Percentiles rank a stretch among this genome's conserved stretches.
These are phyloP conservation scores for Brachionus asplanchnoidis DNA, from an alignment of 1,140 invertebrate genomes.

Conservation along the genomic window DNA sequence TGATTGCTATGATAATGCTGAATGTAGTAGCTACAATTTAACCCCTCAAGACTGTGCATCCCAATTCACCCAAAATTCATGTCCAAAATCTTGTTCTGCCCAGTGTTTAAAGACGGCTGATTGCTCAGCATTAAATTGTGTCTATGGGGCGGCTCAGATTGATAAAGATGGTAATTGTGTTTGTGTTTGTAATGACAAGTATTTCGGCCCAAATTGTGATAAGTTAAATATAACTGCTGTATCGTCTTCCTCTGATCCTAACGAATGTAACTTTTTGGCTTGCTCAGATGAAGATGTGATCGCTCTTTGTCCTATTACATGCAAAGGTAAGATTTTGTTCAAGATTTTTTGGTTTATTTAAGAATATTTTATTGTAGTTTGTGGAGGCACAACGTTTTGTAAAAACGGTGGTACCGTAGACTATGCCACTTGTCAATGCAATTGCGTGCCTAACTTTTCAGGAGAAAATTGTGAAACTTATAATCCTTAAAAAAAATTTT, in stretches of 20 bases:
- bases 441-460: not conserved
- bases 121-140: not conserved
- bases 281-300: not conserved
- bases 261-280: not conserved
- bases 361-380: not conserved
- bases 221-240: not conserved
- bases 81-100: not conserved
- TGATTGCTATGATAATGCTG: not conserved
- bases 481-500: not conserved
- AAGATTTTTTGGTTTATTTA: not conserved
- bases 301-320: not conserved
- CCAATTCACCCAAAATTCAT: not conserved
- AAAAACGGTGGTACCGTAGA: not conserved
- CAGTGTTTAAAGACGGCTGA: not conserved
- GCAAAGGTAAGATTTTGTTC: not conserved
- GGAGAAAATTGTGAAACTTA: not conserved
- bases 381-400: not conserved
- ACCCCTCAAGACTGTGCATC: not conserved
- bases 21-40: not conserved
- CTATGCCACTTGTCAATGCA: not conserved
- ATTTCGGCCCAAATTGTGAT: not conserved
- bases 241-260: not conserved
- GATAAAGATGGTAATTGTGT: not conserved
- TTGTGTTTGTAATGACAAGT: not conserved
- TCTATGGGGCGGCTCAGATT: not conserved